Base-by-base conservation (phyloP, 2,888 invertebrate genomes). In the Agriopis aurantiaria region DNA sequence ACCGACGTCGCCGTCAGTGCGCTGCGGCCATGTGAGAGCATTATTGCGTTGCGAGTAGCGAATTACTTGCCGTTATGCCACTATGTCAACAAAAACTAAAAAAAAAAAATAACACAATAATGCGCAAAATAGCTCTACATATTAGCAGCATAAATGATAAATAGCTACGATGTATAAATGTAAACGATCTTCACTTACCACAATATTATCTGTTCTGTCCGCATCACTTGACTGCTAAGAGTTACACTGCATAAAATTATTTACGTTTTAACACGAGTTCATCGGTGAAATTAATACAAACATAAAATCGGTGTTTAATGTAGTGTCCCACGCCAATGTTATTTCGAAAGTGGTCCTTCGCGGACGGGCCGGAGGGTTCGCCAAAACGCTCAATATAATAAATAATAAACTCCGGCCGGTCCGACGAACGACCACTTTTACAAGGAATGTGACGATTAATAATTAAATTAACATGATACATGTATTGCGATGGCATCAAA, bases 51-150 rank as follows among this genome's bases (percentile, higher is more conserved):
- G 85, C 87, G 87, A 78, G 81, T 82, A 86, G 83, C 84, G 86
- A 83, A 83, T 85, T 79, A 75, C 75, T 82, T 86, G 85, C 85
- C 86, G 82, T 87, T 89, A 92, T 93, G 92, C 92, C 93, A 93
- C 89, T 91, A 92, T 93, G 92, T 92, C 92, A 89, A 81, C 78
- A 66, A 75, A 82, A 79, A 80, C 77, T 77, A 83, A 81, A 76
- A 83, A 77, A 78, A 73, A 79, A 78, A 82, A 78, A 79, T 43
- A 80, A 82, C 75, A 74, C 77, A 80, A 69, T 75, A 81, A 80
- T 74, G 84, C 84, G 75, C 72, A 83, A 80, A 82, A 69, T 64
- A 74, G 64, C 72, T 74, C 75, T 75, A 72, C 65, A 58, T 68
- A 68, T 67, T 72, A 77, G 75, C 75, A 66, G 75, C 68, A 68